These are phyloP conservation scores for Elgaria multicarinata DNA, from an alignment of 2,113 vertebrate genomes.

Conservation along the genomic window DNA sequence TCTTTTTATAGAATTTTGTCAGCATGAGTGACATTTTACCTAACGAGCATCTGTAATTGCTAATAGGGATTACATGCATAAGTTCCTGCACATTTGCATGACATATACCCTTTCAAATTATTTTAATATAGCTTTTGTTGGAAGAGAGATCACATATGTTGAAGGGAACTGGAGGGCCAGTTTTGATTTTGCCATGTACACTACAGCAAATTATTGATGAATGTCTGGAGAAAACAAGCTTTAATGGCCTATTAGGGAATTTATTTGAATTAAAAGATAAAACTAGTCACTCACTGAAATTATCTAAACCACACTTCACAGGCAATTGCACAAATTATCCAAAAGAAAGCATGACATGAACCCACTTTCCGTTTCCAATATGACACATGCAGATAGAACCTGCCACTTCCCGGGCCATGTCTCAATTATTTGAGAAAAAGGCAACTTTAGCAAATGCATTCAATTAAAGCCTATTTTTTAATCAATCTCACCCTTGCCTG, in stretches of 20 bases:
- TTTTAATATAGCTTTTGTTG: background rate
- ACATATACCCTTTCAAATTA: background rate
- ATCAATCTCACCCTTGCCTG: constrained; percentile 48
- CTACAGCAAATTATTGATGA: constrained; percentile 65
- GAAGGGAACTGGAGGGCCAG: constrained; percentile 45
- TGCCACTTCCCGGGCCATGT: constrained; percentile 48
- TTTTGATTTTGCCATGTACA: constrained; percentile 40
- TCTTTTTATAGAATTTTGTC: constrained; percentile 12
- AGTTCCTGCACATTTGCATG: constrained; percentile 2
- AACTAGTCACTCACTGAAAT: constrained; percentile 60
- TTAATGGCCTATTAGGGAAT: constrained; percentile 57
- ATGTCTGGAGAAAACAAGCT: constrained; percentile 59
- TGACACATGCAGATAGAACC: constrained; percentile 53
- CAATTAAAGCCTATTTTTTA: constrained; percentile 63
- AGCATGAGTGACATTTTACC: background rate
- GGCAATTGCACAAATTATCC: constrained; percentile 73
- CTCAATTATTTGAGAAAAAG: constrained; percentile 66
- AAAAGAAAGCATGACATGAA: constrained; percentile 58
- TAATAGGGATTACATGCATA: background rate
- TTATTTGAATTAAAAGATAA: constrained; percentile 65
- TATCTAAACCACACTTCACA: constrained; percentile 68
- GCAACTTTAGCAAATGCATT: constrained; percentile 61
- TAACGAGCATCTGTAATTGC: background rate
- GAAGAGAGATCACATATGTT: constrained; percentile 21
- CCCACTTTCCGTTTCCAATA: constrained; percentile 62